Conservation (phyloP, 2,888 invertebrate genomes). For the Resseliella maxima region DNA sequence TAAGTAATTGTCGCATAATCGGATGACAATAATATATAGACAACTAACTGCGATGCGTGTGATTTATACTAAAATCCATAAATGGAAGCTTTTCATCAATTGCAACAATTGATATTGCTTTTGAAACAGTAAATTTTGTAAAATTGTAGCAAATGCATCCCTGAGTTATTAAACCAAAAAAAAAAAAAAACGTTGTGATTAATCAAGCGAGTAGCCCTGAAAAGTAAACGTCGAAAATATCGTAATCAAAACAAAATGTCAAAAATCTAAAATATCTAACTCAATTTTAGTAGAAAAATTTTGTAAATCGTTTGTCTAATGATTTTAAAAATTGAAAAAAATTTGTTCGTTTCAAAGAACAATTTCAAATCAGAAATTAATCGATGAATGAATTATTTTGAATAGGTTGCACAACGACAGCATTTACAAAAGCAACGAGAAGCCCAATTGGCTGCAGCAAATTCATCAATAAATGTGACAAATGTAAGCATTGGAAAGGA, state of each 20-base stretch:
- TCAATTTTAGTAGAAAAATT: no score
- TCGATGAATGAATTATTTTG: not conserved
- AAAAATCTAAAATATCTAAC: no score
- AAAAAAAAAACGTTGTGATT: no score
- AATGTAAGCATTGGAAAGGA: constrained; percentile 62
- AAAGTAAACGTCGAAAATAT: no score
- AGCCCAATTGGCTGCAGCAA: constrained; percentile 68
- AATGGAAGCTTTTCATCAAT: not conserved
- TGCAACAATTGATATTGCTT: not conserved
- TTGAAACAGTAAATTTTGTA: not conserved
- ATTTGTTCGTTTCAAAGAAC: not conserved
- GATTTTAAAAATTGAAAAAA: no score
- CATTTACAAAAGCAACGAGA: constrained; percentile 73
- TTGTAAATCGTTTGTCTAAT: no score
- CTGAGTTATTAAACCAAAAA: not conserved
- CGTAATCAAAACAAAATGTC: no score
- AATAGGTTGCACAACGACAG: constrained; percentile 75
- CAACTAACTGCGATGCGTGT: constrained; percentile 44
- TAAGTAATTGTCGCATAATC: not conserved
- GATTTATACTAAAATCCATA: not conserved
- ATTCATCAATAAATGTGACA: constrained; percentile 64
- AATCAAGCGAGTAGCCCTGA: no score
- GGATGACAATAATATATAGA: not conserved
- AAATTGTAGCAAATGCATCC: constrained; percentile 14
- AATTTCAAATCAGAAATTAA: not conserved